Evolutionary conservation across 2,113 vertebrate species (phyloP), one percentile per base, ranked within the genome.

Genomic region (Cottus gobio): DNA sequence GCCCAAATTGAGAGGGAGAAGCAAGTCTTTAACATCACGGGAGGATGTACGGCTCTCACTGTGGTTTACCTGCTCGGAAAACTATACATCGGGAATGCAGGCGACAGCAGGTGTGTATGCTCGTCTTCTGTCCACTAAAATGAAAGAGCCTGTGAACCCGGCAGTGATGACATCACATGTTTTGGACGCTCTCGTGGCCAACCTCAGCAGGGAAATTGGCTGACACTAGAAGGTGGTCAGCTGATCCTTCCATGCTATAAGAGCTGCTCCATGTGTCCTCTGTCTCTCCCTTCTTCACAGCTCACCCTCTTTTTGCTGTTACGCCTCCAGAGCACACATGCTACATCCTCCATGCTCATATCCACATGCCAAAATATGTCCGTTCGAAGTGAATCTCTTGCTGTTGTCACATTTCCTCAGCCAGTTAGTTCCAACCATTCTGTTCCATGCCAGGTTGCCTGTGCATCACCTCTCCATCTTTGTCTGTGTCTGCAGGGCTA

Each of bases 71-170:
- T 99, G 60, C 71, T 97, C 57, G 98, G 97, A 22, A 99, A 99
- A 79, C 95, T 99, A 2, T 99, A 98, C 0, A 96, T 99, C 54
- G 97, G 95, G 42, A 99, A 99, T 0, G 98, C 98, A 52, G 98
- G 98, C 3, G 98, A 99, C 75, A 99, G 98, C 96, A 98, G 98
- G 98, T 99, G 72, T 39, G 85, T 82, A 5, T 61, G 34, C 48
- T 20, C 66, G 1, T 31, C n/a, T 22, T 58, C 44, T 12, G 22
- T 26, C 26, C 65, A 28, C 0, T 28, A 42, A 69, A 42, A 72
- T 75, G 7, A 75, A 48, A 48, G 46, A 48, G 18, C 46, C 46
- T 48, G 16, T 48, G 16, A 48, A 20, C 13, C 39, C 13, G 39
- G 11, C 39, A 39, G 9, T 39, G 37, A 69, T 60, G 62, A 44